Base-by-base conservation (phyloP, 1,140 invertebrate species). In the Goniozus legneri region DNA sequence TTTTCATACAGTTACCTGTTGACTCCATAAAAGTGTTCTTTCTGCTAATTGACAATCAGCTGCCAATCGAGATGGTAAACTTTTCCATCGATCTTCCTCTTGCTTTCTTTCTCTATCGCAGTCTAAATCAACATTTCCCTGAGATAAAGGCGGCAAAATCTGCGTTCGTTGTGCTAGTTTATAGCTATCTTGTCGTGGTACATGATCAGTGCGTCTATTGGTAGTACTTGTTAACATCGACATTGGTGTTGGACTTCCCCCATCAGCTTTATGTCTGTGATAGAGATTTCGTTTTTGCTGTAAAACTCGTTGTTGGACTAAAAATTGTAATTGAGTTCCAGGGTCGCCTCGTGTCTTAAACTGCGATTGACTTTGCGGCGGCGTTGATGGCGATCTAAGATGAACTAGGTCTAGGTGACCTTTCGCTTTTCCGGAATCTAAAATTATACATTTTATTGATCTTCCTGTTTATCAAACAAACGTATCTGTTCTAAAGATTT, bases 211-310 rank as follows among this genome's bases (percentile, higher is more conserved):
- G 13, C 65, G 57, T 77, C 48, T 77, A 70, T 42, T 67, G 55
- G 44, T 70, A 52, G 45, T 48, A 55, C 58, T 41, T 21, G 50
- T 50, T 3, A 58, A 52, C 3, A 50, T 39, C 4, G 58, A 41
- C 15, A 64, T 47, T 8, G 62, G 64, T 2, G 65, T 69, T 44
- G 71, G 64, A 55, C 71, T 54, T 65, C 78, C 44, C 58, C 74
- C 61, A 18, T 60, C 60, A n/a, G n/a, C n/a, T 35, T 62, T 48
- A 49, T 83, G 80, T 53, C 81, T 79, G 48, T 84, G 81, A 44
- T 82, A 77, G 15, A 79, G 76, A 55, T 81, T 81, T 24, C 82
- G 68, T 54, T 84, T 84, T 49, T 83, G 82, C 53, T 84, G 82
- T 2, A 78, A 51, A 54, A 83, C 69, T 20, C 79, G 68, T 43